phyloP scores from a whole-genome alignment of 2,888 invertebrate species.

The Limenitis arthemis region DNA sequence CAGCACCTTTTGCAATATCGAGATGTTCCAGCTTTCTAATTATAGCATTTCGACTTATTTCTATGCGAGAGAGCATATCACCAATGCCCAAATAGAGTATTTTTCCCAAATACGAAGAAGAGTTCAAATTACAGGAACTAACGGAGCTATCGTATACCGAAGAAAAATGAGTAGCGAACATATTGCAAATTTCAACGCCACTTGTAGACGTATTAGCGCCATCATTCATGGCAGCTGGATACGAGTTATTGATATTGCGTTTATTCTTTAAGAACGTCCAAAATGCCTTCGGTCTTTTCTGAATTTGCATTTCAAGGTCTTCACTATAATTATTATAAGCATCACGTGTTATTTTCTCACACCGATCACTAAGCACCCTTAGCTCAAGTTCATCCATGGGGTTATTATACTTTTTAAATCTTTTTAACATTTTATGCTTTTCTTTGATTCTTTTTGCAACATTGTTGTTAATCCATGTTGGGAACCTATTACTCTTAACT shows the following conservation, averaged over 20 bases:
- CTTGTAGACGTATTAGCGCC: neutral
- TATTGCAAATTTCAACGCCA: conserved; percentile 2
- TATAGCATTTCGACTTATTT: too few relatives aligned
- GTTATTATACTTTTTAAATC: conserved; percentile 4
- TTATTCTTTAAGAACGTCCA: conserved; percentile 6
- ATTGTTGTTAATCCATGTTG: neutral
- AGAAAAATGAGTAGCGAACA: conserved; percentile 1
- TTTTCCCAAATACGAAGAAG: too few relatives aligned
- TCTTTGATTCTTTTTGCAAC: neutral
- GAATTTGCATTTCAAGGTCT: neutral
- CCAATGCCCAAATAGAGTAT: too few relatives aligned
- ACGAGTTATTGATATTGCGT: neutral
- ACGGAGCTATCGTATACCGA: too few relatives aligned
- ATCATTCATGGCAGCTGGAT: conserved; percentile 5
- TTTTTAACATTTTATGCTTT: conserved; percentile 2
- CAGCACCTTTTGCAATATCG: too few relatives aligned
- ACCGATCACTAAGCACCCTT: neutral
- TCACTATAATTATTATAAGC: neutral
- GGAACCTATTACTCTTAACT: neutral
- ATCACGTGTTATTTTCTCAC: neutral
- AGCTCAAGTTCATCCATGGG: neutral
- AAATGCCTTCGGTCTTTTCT: conserved; percentile 1
- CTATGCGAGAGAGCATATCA: too few relatives aligned
- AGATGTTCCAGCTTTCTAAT: too few relatives aligned
- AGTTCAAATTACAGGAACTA: too few relatives aligned